Evolutionary conservation across 2,113 vertebrate species (phyloP).

Genomic region (Motacilla tschutschensis): DNA sequence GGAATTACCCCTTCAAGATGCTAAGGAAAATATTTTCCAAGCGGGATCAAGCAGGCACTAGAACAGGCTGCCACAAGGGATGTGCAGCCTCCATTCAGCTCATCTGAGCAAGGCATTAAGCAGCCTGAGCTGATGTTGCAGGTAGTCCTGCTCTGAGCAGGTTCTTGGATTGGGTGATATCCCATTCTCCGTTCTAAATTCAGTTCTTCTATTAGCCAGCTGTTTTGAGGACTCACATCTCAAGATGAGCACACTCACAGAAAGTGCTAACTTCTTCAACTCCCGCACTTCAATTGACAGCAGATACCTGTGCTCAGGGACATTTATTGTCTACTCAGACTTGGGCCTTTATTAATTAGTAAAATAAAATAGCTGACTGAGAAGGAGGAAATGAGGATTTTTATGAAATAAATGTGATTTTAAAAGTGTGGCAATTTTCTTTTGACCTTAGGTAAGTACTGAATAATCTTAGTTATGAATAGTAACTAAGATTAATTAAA

Average conservation of each 20-base stretch:
- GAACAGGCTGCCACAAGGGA: background rate
- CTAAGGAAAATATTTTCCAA: background rate
- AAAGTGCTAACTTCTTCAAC: background rate
- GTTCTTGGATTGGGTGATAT: background rate
- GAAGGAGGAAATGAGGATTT: background rate
- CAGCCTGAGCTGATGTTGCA: background rate
- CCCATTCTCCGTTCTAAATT: accelerated
- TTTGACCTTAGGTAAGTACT: background rate
- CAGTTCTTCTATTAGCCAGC: background rate
- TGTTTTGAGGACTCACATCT: background rate
- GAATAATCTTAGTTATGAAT: background rate
- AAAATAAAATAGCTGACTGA: background rate
- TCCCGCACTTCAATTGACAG: background rate
- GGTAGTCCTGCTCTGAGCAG: background rate
- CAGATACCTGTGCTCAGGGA: background rate
- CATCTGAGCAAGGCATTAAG: background rate
- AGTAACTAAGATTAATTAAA: background rate
- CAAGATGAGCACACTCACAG: background rate
- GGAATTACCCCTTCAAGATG: background rate
- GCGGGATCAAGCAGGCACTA: background rate
- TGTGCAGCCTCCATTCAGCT: background rate
- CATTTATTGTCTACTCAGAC: background rate
- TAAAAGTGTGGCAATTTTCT: background rate
- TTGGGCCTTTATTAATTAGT: background rate
- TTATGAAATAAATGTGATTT: background rate